Percentiles rank a stretch among this genome's conserved stretches.
phyloP scores from a whole-genome alignment of 1,140 invertebrate species.

The Drosophila sucinea region DNA sequence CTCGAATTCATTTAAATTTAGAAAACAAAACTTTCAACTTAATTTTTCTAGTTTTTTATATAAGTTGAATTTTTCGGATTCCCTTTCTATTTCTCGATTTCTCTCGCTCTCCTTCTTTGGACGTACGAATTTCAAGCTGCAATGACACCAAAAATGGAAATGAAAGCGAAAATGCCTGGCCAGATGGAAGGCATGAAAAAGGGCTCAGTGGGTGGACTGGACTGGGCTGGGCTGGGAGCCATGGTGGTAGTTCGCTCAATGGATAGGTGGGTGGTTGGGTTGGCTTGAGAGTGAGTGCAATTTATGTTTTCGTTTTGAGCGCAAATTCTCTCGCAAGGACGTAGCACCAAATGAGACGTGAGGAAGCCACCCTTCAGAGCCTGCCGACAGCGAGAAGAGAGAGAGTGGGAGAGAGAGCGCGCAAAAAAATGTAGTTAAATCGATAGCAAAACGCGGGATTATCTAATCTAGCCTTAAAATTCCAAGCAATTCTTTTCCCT shows the following conservation, averaged over 20 bases:
- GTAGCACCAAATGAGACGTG: conserved; percentile 51
- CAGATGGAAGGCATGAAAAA: conserved; percentile 47
- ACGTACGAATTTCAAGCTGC: conserved; percentile 62
- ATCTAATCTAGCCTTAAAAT: conserved; percentile 54
- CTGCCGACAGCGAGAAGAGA: conserved; percentile 18
- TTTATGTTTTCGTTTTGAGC: conserved; percentile 41
- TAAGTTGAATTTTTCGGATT: conserved; percentile 48
- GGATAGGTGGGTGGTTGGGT: not conserved
- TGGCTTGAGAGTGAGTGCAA: conserved; percentile 38
- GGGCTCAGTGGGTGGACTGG: conserved; percentile 32
- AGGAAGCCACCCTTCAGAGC: conserved; percentile 31
- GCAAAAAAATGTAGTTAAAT: conserved; percentile 65
- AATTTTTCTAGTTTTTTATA: conserved; percentile 51
- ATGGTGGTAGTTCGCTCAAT: not conserved
- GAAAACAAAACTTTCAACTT: conserved; percentile 8
- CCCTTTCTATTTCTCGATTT: conserved; percentile 1
- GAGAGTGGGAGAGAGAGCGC: conserved; percentile 18
- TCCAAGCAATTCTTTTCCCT: not conserved
- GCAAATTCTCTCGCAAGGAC: conserved; percentile 72
- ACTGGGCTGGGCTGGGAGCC: not conserved
- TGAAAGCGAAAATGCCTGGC: conserved; percentile 61
- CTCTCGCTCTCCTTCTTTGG: conserved; percentile 3
- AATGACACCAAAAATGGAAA: conserved; percentile 57
- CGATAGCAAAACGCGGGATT: conserved; percentile 68
- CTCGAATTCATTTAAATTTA: not conserved